Conservation (phyloP, 2,888 invertebrate species). For the Cheilosia pagana region DNA sequence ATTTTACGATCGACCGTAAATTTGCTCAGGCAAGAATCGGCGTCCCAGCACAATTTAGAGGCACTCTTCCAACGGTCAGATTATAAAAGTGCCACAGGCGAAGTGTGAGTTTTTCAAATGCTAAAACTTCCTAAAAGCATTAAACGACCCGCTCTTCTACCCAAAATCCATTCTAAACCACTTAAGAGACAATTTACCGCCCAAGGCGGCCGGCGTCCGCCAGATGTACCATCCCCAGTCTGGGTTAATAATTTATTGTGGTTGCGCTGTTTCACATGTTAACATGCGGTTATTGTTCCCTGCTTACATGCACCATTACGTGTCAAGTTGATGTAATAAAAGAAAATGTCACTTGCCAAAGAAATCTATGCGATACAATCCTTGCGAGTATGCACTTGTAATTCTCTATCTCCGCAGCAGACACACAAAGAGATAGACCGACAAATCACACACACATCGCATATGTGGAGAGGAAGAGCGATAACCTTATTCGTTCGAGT, state of each 20-base stretch:
- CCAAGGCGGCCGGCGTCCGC: constrained; percentile 27
- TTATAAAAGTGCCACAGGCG: background rate
- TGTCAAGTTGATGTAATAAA: constrained; percentile 21
- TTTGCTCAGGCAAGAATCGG: background rate
- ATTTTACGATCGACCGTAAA: constrained; percentile 41
- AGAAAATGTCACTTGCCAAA: constrained; percentile 4
- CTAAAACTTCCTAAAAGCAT: constrained; percentile 25
- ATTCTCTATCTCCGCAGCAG: background rate
- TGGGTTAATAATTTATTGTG: constrained; percentile 62
- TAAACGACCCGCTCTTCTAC: background rate
- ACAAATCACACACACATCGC: constrained; percentile 20
- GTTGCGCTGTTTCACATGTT: constrained; percentile 13
- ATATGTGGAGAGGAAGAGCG: constrained; percentile 11
- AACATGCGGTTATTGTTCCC: constrained; percentile 27
- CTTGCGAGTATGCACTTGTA: background rate
- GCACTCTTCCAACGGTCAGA: too few species aligned
- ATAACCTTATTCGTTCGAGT: constrained; percentile 17
- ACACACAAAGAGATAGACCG: constrained; percentile 10
- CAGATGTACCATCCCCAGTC: constrained; percentile 29
- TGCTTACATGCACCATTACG: constrained; percentile 42
- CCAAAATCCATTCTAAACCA: constrained; percentile 11
- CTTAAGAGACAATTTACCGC: constrained; percentile 25
- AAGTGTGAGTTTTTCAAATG: background rate
- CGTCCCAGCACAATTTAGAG: constrained; percentile 12
- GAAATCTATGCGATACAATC: background rate